Base-by-base conservation (phyloP, 2,888 invertebrate genomes). In the Cheilosia vernalis region DNA sequence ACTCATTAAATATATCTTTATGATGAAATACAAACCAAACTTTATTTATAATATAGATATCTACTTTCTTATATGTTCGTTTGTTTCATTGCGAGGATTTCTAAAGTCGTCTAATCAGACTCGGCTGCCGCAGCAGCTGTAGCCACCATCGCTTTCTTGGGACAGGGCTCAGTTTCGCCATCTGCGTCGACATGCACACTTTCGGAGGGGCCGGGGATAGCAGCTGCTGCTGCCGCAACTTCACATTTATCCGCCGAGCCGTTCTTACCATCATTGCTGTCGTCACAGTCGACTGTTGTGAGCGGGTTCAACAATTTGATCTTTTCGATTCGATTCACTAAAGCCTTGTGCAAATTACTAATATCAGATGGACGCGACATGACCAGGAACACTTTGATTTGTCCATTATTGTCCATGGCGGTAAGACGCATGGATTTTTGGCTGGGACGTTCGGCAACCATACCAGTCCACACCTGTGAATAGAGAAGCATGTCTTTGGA, bases 371-470 rank as follows among this genome's bases (percentile, higher is more conserved):
- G 94, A 87, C 94, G 94, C 15, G 95, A 90, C 95, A 96, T 96
- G 56, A 97, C 95, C 72, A 98, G 94, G 91, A 96, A 98, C 87
- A 98, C 95, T 93, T 96, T 96, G 84, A 98, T 94, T 89, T 96
- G 96, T 53, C 96, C 96, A 85, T 94, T 95, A 42, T 95, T 95
- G 89, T 97, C 97, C 90, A 96, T 95, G 4, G 97, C 98, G 2
- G 98, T 98, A 88, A 98, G 93, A 87, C 98, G 93, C 33, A 98
- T 94, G 87, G 97, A 97, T 93, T 97, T 98, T 87, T 95, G 94
- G 89, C 97, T 97, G 2, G 98, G 96, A 87, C 96, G 94, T 90
- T 98, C 97, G 27, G 97, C 95, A 13, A 96, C 96, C 98, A 98
- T 98, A 86, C 96, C 98, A 6, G 96, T 94, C 97, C 98, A 98